phyloP scores from a whole-genome alignment of 2,888 invertebrate genomes.

The Sesia bembeciformis region DNA sequence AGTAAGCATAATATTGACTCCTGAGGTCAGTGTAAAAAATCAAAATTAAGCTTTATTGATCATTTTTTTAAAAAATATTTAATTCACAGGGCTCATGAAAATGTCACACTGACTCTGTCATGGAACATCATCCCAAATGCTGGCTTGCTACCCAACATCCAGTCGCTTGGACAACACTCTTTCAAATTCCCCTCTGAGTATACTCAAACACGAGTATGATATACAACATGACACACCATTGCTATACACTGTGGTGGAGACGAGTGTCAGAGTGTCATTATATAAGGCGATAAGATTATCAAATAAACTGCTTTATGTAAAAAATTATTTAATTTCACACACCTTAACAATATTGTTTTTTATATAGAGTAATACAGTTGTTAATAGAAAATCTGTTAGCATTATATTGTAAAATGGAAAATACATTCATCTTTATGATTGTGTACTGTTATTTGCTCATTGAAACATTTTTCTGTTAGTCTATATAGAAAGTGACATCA shows the following conservation, averaged over 20 bases:
- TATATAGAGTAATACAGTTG: too few relatives aligned
- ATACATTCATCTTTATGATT: too few relatives aligned
- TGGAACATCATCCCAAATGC: slow-evolving; percentile 99
- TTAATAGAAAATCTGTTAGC: too few relatives aligned
- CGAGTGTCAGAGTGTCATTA: neutral
- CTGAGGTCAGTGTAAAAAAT: neutral
- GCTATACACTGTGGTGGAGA: neutral
- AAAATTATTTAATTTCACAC: slow-evolving; percentile 1
- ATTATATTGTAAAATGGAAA: too few relatives aligned
- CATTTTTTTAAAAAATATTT: neutral
- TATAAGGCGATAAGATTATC: slow-evolving; percentile 19
- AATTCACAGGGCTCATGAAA: slow-evolving; percentile 88
- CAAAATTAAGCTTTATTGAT: too few relatives aligned
- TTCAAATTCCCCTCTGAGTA: slow-evolving; percentile 95
- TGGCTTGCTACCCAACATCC: slow-evolving; percentile 92
- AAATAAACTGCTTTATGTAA: slow-evolving; percentile 30
- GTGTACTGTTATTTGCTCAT: too few relatives aligned
- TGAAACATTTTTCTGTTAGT: too few relatives aligned
- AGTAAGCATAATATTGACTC: slow-evolving; percentile 70
- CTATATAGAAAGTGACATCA: too few relatives aligned
- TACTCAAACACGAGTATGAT: slow-evolving; percentile 75
- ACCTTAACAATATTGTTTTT: too few relatives aligned
- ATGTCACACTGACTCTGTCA: slow-evolving; percentile 94
- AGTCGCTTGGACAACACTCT: slow-evolving; percentile 86
- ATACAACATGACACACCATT: slow-evolving; percentile 8